These are phyloP conservation scores for Cataglyphis altisquamis DNA, from an alignment of 2,888 invertebrate genomes.

Conservation along the genomic window DNA sequence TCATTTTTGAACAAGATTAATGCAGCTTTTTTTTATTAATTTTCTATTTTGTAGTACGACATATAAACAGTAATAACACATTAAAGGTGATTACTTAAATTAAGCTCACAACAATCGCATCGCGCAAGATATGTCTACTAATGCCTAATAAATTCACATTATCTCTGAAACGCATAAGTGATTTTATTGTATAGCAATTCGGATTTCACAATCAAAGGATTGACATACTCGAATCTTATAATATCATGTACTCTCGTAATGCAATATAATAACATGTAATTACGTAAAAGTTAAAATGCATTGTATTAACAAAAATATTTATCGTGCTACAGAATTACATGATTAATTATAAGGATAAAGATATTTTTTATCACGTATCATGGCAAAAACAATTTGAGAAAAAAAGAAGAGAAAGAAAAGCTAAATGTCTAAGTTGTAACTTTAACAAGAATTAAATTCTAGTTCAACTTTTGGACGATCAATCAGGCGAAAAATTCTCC, in stretches of 20 bases:
- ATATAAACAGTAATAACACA: neutral
- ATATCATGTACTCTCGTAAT: neutral
- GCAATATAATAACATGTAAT: neutral
- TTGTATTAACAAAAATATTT: neutral
- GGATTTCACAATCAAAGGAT: neutral
- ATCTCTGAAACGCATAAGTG: neutral
- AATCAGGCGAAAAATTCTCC: neutral
- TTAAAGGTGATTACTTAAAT: neutral
- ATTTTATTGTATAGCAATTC: neutral
- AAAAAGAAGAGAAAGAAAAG: neutral
- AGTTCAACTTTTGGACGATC: neutral
- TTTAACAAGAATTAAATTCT: neutral
- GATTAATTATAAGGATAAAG: neutral
- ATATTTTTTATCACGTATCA: neutral
- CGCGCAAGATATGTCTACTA: neutral
- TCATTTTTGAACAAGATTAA: neutral
- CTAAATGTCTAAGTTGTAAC: neutral
- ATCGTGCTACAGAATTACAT: neutral
- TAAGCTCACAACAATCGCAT: neutral
- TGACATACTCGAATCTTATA: neutral
- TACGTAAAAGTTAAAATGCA: neutral
- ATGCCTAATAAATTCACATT: neutral
- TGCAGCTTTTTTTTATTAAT: slow-evolving; percentile 26
- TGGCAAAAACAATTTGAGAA: neutral
- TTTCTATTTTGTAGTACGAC: neutral